These are phyloP conservation scores for Dasyprocta punctata DNA, from an alignment of 2,113 vertebrate species.

Conservation along the genomic window DNA sequence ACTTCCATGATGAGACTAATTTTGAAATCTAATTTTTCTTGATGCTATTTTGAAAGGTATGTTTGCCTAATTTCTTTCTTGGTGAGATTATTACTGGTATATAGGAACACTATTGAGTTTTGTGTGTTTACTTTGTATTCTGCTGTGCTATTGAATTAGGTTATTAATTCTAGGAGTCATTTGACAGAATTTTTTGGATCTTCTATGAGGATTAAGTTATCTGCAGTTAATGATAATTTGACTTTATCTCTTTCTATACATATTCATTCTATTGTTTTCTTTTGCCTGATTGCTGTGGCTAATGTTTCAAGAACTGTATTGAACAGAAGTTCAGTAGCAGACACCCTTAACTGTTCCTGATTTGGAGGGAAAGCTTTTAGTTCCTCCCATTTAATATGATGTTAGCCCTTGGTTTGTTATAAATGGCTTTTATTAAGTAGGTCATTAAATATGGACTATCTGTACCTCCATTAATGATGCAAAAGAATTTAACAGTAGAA, in stretches of 20 bases:
- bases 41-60: background rate
- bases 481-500: background rate
- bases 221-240: background rate
- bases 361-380: background rate
- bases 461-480: background rate
- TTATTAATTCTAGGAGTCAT: background rate
- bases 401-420: background rate
- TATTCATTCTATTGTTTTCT: background rate
- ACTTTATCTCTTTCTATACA: background rate
- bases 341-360: background rate
- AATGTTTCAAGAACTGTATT: background rate
- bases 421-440: background rate
- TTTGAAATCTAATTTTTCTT: background rate
- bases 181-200: background rate
- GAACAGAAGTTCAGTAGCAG: background rate
- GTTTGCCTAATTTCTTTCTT: background rate
- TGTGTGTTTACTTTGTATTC: background rate
- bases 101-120: background rate
- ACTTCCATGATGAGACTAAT: background rate
- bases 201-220: background rate
- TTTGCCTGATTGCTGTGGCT: background rate
- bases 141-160: background rate
- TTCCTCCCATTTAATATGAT: background rate
- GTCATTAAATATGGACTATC: background rate
- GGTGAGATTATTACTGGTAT: background rate